Evolutionary conservation across 2,888 invertebrate species (phyloP), one percentile per base, ranked within the genome.

Genomic region (Teleogryllus oceanicus): DNA sequence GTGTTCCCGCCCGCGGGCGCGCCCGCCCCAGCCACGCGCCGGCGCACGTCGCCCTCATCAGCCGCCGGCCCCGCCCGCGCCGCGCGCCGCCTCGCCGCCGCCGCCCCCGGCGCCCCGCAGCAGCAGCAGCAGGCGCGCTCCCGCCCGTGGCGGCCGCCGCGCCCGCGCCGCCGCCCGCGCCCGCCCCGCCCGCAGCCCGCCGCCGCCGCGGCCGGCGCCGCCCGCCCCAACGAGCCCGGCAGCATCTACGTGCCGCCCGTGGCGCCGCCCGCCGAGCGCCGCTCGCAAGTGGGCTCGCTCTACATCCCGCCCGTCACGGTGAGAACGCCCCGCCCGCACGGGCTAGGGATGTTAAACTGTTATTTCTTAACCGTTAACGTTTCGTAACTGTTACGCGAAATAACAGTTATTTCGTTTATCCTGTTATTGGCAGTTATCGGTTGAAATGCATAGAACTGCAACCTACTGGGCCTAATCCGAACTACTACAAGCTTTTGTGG

Each of bases 271-370:
- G 74, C 82, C 81, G n/a, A 21, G 49, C 75, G 51, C 83, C 85
- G 85, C 51, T 84, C 86, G 13, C 87, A 87, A 83, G 87, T 90
- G 80, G 90, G 90, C 80, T 88, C 89, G 20, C 86, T 90, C 75
- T 90, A 90, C 83, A 90, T 90, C 81, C 90, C 90, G 76, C 90
- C 90, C 11, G 82, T 85, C 82, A 80, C 79, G 62, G 62, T 62
- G 37, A 37, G 37, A 4, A 1, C 37, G 37, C 37, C 4, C 8
- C 5, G 37, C 37, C 37, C 37, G 37, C 37, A 5, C 37, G 37
- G 37, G 37, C 37, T n/a, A n/a, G n/a, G n/a, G n/a, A n/a, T n/a
- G n/a, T n/a, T n/a, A n/a, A n/a, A n/a, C n/a, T n/a, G n/a, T n/a
- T n/a, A n/a, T n/a, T n/a, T n/a, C n/a, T n/a, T n/a, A n/a, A n/a